These are phyloP conservation scores for Nycticebus coucang DNA, from an alignment of 2,113 vertebrate species.

Conservation along the genomic window DNA sequence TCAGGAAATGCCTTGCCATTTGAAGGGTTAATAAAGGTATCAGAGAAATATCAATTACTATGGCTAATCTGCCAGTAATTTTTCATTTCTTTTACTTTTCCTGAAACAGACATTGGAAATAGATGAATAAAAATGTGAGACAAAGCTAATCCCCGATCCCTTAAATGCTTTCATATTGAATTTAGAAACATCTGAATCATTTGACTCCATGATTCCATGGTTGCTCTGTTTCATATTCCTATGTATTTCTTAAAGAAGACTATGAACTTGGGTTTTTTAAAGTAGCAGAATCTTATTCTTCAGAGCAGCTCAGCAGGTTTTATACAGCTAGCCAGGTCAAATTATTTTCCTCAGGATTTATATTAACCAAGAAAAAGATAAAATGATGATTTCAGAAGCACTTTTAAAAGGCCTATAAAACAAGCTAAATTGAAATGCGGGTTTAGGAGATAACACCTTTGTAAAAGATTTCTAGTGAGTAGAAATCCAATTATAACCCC, in stretches of 20 bases:
- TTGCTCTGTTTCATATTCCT: conserved; percentile 1
- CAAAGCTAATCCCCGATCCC: background rate
- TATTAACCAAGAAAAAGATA: conserved; percentile 55
- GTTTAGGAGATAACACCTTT: background rate
- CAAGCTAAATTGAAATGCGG: conserved; percentile 37
- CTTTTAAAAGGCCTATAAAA: conserved; percentile 19
- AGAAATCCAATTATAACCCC: background rate
- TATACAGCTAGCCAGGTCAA: conserved; percentile 23
- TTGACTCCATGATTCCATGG: background rate
- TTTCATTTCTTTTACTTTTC: background rate
- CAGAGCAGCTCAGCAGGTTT: conserved; percentile 50
- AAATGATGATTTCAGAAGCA: conserved; percentile 42
- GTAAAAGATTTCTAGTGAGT: background rate
- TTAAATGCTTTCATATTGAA: conserved; percentile 25
- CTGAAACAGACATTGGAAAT: background rate
- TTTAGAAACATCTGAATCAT: conserved; percentile 14
- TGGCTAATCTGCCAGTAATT: background rate
- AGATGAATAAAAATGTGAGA: background rate
- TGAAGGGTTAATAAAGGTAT: background rate
- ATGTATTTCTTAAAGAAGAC: conserved; percentile 62
- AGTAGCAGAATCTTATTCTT: conserved; percentile 44
- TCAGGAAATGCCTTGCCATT: background rate
- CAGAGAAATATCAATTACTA: background rate
- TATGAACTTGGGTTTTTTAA: conserved; percentile 32
- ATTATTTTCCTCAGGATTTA: conserved; percentile 58